Conservation (phyloP, 1,140 invertebrate species). For the Pseudomyrmex dendroicus region DNA sequence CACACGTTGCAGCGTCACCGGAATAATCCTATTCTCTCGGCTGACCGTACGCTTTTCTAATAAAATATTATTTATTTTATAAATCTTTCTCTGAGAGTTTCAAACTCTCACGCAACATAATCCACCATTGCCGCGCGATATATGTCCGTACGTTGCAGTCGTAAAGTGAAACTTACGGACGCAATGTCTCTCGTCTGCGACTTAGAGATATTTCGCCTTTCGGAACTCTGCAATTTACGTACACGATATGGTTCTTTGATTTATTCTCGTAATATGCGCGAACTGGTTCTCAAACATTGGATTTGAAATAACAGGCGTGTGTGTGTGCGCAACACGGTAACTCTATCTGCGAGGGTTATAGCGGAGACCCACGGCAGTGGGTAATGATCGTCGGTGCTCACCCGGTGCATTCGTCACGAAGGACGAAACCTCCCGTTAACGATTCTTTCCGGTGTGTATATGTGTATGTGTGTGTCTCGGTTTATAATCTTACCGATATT, state of each 20-base stretch:
- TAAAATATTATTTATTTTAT: conserved; percentile 8
- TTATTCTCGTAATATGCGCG: conserved; percentile 42
- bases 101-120: not conserved
- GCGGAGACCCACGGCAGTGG: not conserved
- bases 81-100: conserved; percentile 6
- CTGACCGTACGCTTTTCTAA: not conserved
- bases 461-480: not conserved
- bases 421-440: not conserved
- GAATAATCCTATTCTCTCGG: not conserved
- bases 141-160: not conserved
- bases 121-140: conserved; percentile 13
- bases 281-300: conserved; percentile 21
- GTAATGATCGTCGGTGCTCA: conserved; percentile 20
- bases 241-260: conserved; percentile 29
- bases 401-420: conserved; percentile 23
- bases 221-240: conserved; percentile 23
- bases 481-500: conserved; percentile 35
- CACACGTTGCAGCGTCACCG: not conserved
- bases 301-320: not conserved
- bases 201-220: not conserved
- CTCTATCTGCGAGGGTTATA: not conserved
- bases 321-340: not conserved
- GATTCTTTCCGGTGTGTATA: conserved; percentile 1
- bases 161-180: conserved; percentile 19
- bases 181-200: conserved; percentile 16